Evolutionary conservation across 92 coral and sea anemone species (phyloP).

Genomic region (Bergia sp.): DNA sequence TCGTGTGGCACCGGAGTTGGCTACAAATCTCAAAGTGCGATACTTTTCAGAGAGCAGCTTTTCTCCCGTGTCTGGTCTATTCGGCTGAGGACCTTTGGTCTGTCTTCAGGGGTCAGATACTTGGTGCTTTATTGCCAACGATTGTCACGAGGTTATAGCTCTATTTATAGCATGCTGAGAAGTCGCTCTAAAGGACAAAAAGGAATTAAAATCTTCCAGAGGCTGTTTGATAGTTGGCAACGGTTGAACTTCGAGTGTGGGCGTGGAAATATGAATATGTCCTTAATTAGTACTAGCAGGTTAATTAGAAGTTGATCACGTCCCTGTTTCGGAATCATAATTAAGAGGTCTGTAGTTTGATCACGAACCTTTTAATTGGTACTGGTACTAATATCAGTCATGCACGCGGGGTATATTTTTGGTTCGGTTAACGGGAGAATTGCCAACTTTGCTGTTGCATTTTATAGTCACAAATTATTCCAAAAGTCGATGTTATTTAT

Average conservation of each 20-base stretch:
- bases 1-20: neutral
- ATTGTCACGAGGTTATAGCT: neutral
- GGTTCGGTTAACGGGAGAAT: neutral
- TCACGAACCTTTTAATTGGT: too few relatives aligned
- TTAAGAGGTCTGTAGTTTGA: too few relatives aligned
- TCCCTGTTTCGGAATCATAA: neutral
- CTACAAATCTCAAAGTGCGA: neutral
- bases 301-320: neutral
- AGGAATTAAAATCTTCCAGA: neutral
- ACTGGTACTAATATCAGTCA: too few relatives aligned
- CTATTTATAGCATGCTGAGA: neutral
- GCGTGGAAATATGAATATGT: neutral
- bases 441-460: neutral
- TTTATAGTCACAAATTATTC: too few relatives aligned
- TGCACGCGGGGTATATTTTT: neutral
- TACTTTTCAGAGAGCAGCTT: neutral
- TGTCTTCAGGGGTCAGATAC: neutral
- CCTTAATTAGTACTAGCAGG: neutral
- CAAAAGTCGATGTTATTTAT: too few relatives aligned
- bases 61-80: neutral
- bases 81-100: neutral
- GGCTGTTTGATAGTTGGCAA: neutral
- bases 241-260: neutral
- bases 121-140: neutral
- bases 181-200: neutral